Base-by-base conservation (phyloP, 2,113 vertebrate species). In the Campylomormyrus tamandua region DNA sequence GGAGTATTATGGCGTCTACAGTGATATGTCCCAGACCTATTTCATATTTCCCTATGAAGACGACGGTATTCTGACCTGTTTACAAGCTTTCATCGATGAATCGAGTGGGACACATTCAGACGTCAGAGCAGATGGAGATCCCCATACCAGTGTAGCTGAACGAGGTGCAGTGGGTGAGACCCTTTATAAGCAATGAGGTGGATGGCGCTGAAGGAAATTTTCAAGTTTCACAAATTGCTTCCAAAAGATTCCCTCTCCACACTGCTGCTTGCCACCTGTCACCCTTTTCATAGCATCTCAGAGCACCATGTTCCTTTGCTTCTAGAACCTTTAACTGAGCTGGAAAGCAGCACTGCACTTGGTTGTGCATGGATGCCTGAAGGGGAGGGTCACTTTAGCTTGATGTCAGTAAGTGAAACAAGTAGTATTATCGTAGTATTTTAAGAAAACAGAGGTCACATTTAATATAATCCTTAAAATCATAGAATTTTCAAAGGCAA, bases 331-430 rank as follows among this genome's bases (percentile, higher is more conserved):
- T 9, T 89, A 10, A 90, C 84, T 88, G 62, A 89, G 49, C 87
- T 35, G 31, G 42, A 53, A 56, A 56, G 15, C 89, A 83, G 89
- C 50, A 50, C 87, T 83, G 46, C 58, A 49, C n/a, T 35, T 80
- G 6, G 66, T 88, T 86, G 89, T 83, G 0, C 80, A n/a, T 91
- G 90, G 92, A 62, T 91, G 80, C 52, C 89, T 48, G 87, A 90
- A 1, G 93, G 91, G 27, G 84, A 90, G 53, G 39, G 89, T 88
- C 88, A 90, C 46, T 93, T 89, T 89, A 90, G 87, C 58, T 90
- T 92, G 85, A 87, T 92, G 89, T 90, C 88, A 49, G 94, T 94
- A 83, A 92, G 93, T 92, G 88, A 31, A 24, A 10, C 9, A 27
- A n/a, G n/a, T n/a, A n/a, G n/a, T n/a, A n/a, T n/a, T n/a, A n/a